These are phyloP conservation scores for Archocentrus centrarchus DNA, from an alignment of 2,113 vertebrate species.

Conservation along the genomic window DNA sequence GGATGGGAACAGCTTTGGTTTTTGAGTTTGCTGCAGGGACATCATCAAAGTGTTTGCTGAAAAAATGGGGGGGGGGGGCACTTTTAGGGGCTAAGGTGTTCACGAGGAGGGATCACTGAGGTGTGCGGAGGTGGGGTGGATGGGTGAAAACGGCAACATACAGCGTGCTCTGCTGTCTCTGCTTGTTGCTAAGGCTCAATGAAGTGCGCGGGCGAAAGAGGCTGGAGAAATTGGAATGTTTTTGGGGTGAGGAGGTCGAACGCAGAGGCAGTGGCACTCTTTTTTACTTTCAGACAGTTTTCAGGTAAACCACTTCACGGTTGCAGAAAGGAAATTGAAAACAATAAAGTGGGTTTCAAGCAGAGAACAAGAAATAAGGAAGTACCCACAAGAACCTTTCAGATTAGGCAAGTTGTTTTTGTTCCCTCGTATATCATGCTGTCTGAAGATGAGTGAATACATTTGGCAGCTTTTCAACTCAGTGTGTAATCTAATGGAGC, in stretches of 20 bases:
- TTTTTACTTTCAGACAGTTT: not conserved
- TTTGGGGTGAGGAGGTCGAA: constrained; percentile 28
- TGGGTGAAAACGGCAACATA: constrained; percentile 6
- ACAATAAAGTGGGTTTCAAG: constrained; percentile 12
- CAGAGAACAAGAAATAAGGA: not conserved
- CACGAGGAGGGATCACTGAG: constrained; percentile 15
- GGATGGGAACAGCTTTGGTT: not conserved
- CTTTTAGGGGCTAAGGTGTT: not conserved
- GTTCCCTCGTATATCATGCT: not conserved
- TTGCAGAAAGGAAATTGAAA: not conserved
- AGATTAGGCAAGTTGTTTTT: constrained; percentile 14
- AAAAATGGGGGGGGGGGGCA: not conserved
- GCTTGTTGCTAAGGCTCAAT: constrained; percentile 1
- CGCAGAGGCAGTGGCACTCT: not conserved
- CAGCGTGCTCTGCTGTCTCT: constrained; percentile 2
- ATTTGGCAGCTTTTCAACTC: not conserved
- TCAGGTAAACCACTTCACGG: not conserved
- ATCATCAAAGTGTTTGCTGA: not conserved
- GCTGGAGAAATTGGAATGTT: constrained; percentile 37
- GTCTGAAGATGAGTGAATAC: not conserved
- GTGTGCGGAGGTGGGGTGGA: constrained; percentile 16
- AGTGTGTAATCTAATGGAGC: not conserved
- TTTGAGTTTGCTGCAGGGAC: not conserved
- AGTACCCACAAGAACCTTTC: constrained; percentile 11
- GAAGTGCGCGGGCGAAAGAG: constrained; percentile 13